These are phyloP conservation scores for Tympanuchus pallidicinctus DNA, from an alignment of 2,113 vertebrate species.

Conservation along the genomic window DNA sequence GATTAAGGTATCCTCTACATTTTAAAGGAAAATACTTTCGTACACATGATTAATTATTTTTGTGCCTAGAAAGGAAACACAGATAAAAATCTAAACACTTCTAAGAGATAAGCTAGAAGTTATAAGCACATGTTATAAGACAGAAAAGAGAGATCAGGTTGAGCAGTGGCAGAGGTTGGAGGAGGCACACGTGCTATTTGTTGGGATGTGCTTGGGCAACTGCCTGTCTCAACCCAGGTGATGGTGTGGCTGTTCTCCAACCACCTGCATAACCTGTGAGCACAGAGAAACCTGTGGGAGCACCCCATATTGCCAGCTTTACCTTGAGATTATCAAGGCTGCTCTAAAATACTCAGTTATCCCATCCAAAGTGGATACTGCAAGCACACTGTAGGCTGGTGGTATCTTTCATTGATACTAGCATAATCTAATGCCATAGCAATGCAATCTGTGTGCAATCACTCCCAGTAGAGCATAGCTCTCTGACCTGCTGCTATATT, in stretches of 20 bases:
- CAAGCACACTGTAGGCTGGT: background rate
- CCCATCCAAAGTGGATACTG: background rate
- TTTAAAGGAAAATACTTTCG: background rate
- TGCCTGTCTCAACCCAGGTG: too few species aligned
- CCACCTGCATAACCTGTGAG: background rate
- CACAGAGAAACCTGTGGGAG: background rate
- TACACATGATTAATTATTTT: background rate
- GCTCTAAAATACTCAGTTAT: background rate
- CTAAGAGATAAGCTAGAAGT: too few species aligned
- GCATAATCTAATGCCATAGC: fast-evolving
- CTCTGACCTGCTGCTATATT: background rate
- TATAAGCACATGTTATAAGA: background rate
- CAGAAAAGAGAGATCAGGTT: background rate
- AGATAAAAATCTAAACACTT: background rate
- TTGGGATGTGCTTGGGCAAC: too few species aligned
- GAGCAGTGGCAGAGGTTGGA: background rate
- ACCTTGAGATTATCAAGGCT: background rate
- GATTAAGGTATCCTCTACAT: background rate
- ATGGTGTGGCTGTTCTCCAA: background rate
- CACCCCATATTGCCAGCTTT: fast-evolving
- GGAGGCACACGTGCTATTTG: background rate
- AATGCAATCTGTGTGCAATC: background rate
- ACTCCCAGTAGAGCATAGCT: background rate
- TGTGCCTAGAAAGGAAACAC: background rate
- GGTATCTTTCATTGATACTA: too few species aligned